phyloP scores from a whole-genome alignment of 2,113 vertebrate species.

The Aspidoscelis tigris region DNA sequence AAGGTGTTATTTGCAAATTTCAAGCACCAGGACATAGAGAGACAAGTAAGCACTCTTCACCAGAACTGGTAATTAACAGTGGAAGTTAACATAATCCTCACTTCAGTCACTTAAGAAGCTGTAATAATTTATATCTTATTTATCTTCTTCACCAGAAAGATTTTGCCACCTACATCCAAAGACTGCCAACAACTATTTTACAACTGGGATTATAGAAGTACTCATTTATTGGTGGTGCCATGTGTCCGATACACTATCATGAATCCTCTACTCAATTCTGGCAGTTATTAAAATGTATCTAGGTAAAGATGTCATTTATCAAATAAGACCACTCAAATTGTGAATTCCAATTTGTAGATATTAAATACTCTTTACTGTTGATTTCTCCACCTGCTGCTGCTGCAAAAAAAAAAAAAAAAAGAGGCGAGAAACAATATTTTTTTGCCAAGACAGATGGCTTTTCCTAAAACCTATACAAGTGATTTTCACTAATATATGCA shows the following conservation, averaged over 20 bases:
- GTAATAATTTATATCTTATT: slow-evolving; percentile 59
- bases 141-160: slow-evolving; percentile 56
- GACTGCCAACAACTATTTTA: slow-evolving; percentile 61
- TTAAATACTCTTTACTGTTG: neutral
- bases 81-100: slow-evolving; percentile 49
- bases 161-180: slow-evolving; percentile 53
- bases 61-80: slow-evolving; percentile 42
- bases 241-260: slow-evolving; percentile 43
- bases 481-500: neutral
- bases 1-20: neutral
- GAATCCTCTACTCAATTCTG: slow-evolving; percentile 35
- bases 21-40: neutral
- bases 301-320: slow-evolving; percentile 2
- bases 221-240: slow-evolving; percentile 56
- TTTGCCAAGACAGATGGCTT: neutral
- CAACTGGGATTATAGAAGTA: slow-evolving; percentile 65
- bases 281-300: neutral
- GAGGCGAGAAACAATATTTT: neutral
- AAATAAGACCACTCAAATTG: neutral
- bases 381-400: neutral
- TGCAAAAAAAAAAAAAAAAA: neutral
- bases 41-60: neutral
- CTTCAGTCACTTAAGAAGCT: slow-evolving; percentile 51
- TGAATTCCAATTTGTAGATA: neutral
- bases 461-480: neutral